These are phyloP conservation scores for Agapetus fuscipes DNA, from an alignment of 2,888 invertebrate genomes.

Conservation along the genomic window DNA sequence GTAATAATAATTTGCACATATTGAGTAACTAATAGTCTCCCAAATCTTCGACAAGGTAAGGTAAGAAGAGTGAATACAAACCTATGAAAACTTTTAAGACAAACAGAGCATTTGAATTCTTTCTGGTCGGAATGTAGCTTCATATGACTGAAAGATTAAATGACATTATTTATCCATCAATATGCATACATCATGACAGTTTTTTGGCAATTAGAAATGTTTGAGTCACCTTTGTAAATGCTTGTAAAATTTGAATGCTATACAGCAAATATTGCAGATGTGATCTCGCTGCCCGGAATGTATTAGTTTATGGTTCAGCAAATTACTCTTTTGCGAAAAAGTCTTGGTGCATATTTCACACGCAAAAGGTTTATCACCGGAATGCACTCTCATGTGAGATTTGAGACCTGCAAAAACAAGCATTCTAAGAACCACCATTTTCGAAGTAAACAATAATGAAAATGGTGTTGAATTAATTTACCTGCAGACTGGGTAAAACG, in stretches of 20 bases:
- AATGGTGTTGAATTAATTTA: too few relatives aligned
- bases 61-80: too few relatives aligned
- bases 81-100: constrained; percentile 21
- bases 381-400: constrained; percentile 34
- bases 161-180: too few relatives aligned
- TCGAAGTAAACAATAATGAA: too few relatives aligned
- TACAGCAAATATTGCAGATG: constrained; percentile 17
- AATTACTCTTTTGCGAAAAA: constrained; percentile 21
- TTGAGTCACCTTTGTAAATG: constrained; percentile 22
- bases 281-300: constrained; percentile 20
- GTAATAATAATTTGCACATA: not conserved
- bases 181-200: too few relatives aligned
- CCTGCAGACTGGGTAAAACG: constrained; percentile 20
- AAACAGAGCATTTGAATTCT: constrained; percentile 20
- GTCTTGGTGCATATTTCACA: constrained; percentile 20
- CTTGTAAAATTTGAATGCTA: constrained; percentile 21
- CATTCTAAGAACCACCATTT: too few relatives aligned
- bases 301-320: constrained; percentile 19
- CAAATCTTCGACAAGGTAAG: too few relatives aligned
- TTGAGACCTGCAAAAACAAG: constrained; percentile 17
- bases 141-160: constrained; percentile 19
- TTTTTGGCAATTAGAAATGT: too few relatives aligned
- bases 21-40: too few relatives aligned
- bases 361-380: constrained; percentile 35
- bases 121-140: constrained; percentile 19